Percentiles rank a stretch among this genome's conserved stretches.
Evolutionary conservation across 1,140 invertebrate species (phyloP).

Genomic region (Ooceraea biroi): DNA sequence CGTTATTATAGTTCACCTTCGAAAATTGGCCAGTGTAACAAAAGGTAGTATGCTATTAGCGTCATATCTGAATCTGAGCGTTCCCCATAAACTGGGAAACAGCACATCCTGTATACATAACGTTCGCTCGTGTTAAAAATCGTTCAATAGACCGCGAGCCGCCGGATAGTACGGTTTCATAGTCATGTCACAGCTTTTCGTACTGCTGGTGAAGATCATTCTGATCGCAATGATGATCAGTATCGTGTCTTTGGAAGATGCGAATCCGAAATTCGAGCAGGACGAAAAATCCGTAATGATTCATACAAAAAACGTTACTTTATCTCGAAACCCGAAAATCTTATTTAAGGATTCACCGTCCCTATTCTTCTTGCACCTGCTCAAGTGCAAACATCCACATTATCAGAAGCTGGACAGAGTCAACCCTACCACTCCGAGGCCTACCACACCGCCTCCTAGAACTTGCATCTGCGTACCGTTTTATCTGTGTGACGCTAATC

Average conservation of each 20-base stretch:
- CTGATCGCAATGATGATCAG: not conserved
- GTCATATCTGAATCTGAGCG: slow-evolving; percentile 51
- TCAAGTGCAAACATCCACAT: slow-evolving; percentile 78
- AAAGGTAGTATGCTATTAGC: slow-evolving; percentile 49
- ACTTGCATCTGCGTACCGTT: slow-evolving; percentile 86
- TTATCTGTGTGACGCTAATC: slow-evolving; percentile 86
- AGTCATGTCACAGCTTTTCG: slow-evolving; percentile 51
- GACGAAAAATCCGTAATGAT: slow-evolving; percentile 9
- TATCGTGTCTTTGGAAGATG: not conserved
- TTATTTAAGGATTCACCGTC: slow-evolving; percentile 6
- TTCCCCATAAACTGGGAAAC: slow-evolving; percentile 61
- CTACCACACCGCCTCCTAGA: not conserved
- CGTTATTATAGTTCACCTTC: slow-evolving; percentile 42
- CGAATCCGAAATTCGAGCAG: not conserved
- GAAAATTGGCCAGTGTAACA: slow-evolving; percentile 38
- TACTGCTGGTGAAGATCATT: not conserved
- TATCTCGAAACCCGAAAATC: not conserved
- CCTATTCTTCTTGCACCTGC: slow-evolving; percentile 72
- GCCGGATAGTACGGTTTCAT: slow-evolving; percentile 35
- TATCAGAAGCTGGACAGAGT: slow-evolving; percentile 73
- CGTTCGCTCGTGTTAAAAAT: slow-evolving; percentile 55
- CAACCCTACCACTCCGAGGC: slow-evolving; percentile 22
- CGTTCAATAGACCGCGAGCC: slow-evolving; percentile 67
- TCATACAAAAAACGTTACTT: not conserved
- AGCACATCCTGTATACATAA: slow-evolving; percentile 74